A percentile compares a stretch with the other conserved stretches of the same genome.
phyloP scores from a whole-genome alignment of 2,888 invertebrate species.

The Ethmia dodecea region DNA sequence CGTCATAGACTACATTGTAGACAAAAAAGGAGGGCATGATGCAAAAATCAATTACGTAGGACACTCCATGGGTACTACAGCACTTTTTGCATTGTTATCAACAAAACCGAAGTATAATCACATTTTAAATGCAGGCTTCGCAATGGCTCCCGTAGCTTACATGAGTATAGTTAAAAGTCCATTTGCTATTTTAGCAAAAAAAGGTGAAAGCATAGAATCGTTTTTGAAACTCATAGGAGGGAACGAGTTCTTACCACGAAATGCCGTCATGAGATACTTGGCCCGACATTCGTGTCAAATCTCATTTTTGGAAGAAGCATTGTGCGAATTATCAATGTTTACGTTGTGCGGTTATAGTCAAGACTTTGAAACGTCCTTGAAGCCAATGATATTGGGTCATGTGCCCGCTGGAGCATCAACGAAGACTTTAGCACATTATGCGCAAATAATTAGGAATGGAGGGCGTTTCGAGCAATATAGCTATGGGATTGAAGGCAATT shows the following conservation, averaged over 20 bases:
- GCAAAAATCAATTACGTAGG: slow-evolving; percentile 85
- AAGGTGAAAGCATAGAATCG: slow-evolving; percentile 77
- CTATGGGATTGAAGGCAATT: slow-evolving; percentile 80
- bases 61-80: slow-evolving; percentile 94
- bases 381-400: slow-evolving; percentile 83
- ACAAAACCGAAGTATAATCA: slow-evolving; percentile 82
- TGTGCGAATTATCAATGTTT: slow-evolving; percentile 87
- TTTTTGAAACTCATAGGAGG: slow-evolving; percentile 80
- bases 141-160: slow-evolving; percentile 84
- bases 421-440: slow-evolving; percentile 83
- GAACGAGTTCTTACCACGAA: slow-evolving; percentile 85
- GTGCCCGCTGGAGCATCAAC: slow-evolving; percentile 87
- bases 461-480: slow-evolving; percentile 83
- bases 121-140: slow-evolving; percentile 81
- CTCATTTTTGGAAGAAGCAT: slow-evolving; percentile 71
- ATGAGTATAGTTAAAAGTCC: slow-evolving; percentile 82
- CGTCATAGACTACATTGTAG: slow-evolving; percentile 82
- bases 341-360: slow-evolving; percentile 84
- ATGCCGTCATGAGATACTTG: slow-evolving; percentile 76
- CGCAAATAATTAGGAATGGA: slow-evolving; percentile 75
- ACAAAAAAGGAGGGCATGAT: slow-evolving; percentile 54
- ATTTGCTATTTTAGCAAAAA: slow-evolving; percentile 81
- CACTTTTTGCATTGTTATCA: slow-evolving; percentile 84
- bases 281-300: slow-evolving; percentile 80
- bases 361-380: slow-evolving; percentile 81